Percentiles rank a stretch among this genome's conserved stretches.
These are phyloP conservation scores for Bambusicola thoracicus DNA, from an alignment of 2,113 vertebrate genomes.

Conservation along the genomic window DNA sequence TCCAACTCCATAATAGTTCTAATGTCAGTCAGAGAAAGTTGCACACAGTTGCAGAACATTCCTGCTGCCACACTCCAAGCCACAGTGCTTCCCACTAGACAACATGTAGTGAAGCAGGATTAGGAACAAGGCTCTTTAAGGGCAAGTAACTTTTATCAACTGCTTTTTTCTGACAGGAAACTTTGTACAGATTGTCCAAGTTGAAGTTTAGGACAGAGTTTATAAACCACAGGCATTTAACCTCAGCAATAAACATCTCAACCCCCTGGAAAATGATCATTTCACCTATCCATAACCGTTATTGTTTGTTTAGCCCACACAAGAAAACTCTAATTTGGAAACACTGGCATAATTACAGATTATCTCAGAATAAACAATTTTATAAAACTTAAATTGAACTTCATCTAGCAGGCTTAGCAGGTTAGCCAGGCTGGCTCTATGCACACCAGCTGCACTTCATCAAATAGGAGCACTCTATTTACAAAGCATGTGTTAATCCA, in stretches of 20 bases:
- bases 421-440: not conserved
- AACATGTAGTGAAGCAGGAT: not conserved
- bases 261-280: not conserved
- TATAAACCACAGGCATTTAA: constrained; percentile 18
- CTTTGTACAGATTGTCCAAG: not conserved
- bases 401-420: not conserved
- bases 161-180: not conserved
- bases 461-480: not conserved
- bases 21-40: not conserved
- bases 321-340: not conserved
- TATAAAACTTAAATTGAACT: not conserved
- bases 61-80: not conserved
- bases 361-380: not conserved
- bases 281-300: not conserved
- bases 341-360: not conserved
- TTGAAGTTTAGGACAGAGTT: not conserved
- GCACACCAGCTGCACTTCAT: not conserved
- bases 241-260: not conserved
- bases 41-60: not conserved
- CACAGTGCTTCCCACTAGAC: not conserved
- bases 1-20: not conserved
- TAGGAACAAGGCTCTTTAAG: not conserved
- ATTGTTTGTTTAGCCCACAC: not conserved
- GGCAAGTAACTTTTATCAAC: constrained; percentile 7
- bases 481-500: not conserved